Percentiles rank a stretch among this genome's conserved stretches.
Conservation (phyloP, 2,888 invertebrate species). For the Dione vanillae region DNA sequence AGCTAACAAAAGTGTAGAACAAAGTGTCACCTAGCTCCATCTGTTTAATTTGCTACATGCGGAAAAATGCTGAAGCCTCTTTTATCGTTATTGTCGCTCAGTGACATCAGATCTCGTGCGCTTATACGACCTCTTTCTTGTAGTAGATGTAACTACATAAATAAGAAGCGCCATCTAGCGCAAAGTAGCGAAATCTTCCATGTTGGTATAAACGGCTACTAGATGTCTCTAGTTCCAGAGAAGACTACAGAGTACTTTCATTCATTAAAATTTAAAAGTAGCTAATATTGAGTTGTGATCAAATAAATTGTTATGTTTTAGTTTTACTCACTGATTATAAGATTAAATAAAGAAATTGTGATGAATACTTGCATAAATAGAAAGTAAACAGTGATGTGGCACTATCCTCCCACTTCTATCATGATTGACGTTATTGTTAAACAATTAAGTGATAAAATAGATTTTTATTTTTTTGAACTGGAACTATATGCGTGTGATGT, state of each 20-base stretch:
- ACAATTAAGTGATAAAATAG: background rate
- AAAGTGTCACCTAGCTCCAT: no score
- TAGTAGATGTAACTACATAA: background rate
- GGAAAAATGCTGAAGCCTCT: background rate
- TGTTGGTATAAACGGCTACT: background rate
- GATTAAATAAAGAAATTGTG: no score
- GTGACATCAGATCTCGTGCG: background rate
- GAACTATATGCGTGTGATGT: background rate
- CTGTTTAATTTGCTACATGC: no score
- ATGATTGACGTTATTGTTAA: background rate
- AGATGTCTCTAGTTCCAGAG: slow-evolving; percentile 27
- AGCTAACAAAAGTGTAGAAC: no score
- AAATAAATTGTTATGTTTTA: background rate
- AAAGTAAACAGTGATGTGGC: no score
- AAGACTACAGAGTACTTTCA: background rate
- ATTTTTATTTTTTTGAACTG: background rate
- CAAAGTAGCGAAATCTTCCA: slow-evolving; percentile 10
- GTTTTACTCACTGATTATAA: background rate
- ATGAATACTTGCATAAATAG: no score
- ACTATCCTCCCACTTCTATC: background rate
- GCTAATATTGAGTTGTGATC: background rate
- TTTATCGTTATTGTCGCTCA: background rate
- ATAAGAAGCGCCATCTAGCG: slow-evolving; percentile 40
- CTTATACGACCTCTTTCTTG: slow-evolving; percentile 8
- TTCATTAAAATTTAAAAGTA: no score